phyloP scores from a whole-genome alignment of 1,140 invertebrate genomes.

The Aphelinus certus region DNA sequence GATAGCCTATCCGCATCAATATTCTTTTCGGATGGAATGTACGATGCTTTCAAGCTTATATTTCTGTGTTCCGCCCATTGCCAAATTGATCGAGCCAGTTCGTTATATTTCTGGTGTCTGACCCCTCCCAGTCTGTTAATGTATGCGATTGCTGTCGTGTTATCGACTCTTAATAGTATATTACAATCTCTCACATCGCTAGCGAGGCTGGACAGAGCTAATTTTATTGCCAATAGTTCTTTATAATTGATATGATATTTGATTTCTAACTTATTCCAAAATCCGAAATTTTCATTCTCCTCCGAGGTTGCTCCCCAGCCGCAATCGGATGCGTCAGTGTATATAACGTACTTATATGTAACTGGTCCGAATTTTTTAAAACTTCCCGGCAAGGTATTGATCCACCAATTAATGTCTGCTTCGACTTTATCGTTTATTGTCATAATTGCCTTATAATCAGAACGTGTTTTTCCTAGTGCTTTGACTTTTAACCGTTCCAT shows the following conservation, averaged over 20 bases:
- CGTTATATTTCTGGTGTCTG: conserved; percentile 25
- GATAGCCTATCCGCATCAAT: conserved; percentile 44
- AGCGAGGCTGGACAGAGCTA: conserved; percentile 50
- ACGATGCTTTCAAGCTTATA: conserved; percentile 36
- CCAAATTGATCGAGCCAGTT: conserved; percentile 31
- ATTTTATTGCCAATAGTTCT: conserved; percentile 50
- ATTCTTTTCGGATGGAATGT: conserved; percentile 44
- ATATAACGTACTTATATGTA: conserved; percentile 20
- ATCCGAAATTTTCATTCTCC: conserved; percentile 19
- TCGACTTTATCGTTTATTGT: conserved; percentile 9
- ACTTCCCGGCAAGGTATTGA: conserved; percentile 25
- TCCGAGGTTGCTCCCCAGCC: conserved; percentile 36
- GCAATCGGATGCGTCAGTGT: conserved; percentile 37
- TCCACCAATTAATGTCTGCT: conserved; percentile 35
- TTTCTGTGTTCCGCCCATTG: conserved; percentile 43
- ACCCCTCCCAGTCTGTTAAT: conserved; percentile 47
- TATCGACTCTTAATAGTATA: conserved; percentile 45
- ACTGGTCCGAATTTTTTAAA: conserved; percentile 16
- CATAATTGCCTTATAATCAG: conserved; percentile 34
- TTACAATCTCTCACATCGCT: conserved; percentile 35
- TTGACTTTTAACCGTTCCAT: conserved; percentile 43
- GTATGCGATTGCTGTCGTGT: conserved; percentile 45
- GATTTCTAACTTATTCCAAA: conserved; percentile 23
- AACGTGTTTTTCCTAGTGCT: not conserved
- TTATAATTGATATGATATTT: conserved; percentile 54